These are phyloP conservation scores for Mobula hypostoma DNA, from an alignment of 2,113 vertebrate genomes.

Conservation along the genomic window DNA sequence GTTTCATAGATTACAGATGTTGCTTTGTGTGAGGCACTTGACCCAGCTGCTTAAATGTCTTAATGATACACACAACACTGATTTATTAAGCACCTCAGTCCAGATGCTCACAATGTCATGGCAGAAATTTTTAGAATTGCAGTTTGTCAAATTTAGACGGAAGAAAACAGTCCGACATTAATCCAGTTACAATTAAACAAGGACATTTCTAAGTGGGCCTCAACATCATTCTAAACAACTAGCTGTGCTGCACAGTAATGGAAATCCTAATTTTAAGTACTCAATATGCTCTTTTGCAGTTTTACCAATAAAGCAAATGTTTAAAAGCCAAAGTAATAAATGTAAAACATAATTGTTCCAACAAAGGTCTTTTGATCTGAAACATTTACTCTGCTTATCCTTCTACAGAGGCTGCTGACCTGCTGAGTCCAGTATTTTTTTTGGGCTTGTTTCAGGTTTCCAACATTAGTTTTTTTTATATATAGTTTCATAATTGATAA, in stretches of 20 bases:
- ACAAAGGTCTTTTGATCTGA: too few species aligned
- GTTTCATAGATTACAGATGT: constrained; percentile 4
- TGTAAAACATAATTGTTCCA: background rate
- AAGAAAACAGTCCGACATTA: background rate
- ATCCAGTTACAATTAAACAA: background rate
- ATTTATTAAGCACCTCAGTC: background rate
- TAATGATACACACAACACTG: background rate
- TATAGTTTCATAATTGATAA: background rate
- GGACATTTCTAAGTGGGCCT: background rate
- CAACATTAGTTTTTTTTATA: too few species aligned
- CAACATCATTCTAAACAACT: background rate
- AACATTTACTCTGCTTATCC: too few species aligned
- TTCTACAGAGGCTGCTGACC: too few species aligned
- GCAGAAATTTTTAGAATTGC: background rate
- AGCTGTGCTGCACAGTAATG: background rate
- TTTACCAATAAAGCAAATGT: background rate
- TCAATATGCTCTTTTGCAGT: background rate
- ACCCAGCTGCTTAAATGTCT: background rate
- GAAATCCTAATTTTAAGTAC: background rate
- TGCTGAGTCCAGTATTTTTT: too few species aligned
- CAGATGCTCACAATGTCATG: background rate
- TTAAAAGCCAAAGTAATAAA: background rate
- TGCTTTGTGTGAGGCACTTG: background rate
- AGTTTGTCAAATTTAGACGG: background rate
- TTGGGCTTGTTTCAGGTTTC: too few species aligned